Evolutionary conservation across 2,888 invertebrate species (phyloP).

Genomic region (Hirtodrosophila duncani): DNA sequence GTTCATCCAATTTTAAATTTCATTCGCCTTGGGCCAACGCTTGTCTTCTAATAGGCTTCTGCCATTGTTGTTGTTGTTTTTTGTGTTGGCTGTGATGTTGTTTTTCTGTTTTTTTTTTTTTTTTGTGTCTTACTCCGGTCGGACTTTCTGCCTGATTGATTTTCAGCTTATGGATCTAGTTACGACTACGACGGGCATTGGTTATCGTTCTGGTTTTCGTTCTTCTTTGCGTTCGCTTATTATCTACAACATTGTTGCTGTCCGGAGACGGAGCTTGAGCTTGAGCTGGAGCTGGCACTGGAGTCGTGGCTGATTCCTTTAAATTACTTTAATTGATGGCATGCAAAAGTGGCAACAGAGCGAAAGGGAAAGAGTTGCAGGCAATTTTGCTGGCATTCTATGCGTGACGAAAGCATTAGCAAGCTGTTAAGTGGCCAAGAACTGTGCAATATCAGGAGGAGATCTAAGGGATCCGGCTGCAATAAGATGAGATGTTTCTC

Average conservation of each 20-base stretch:
- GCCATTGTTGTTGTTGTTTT: constrained; percentile 27
- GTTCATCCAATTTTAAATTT: constrained; percentile 59
- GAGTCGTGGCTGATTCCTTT: constrained; percentile 58
- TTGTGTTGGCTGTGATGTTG: constrained; percentile 18
- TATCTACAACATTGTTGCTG: constrained; percentile 35
- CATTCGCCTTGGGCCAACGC: constrained; percentile 17
- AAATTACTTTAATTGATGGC: constrained; percentile 73
- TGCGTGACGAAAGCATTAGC: no score
- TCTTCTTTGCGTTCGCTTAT: constrained; percentile 13
- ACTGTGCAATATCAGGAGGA: no score
- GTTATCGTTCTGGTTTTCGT: constrained; percentile 10
- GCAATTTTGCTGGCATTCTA: no score
- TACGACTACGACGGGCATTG: constrained; percentile 45
- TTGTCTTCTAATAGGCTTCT: constrained; percentile 58
- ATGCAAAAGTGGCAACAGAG: constrained; percentile 43
- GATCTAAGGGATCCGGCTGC: constrained; percentile 6
- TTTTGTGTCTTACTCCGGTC: constrained; percentile 12
- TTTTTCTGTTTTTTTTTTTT: constrained; percentile 7
- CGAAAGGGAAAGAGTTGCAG: constrained; percentile 4
- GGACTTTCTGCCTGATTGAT: constrained; percentile 65
- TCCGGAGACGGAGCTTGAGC: constrained; percentile 1
- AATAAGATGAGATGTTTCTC: no score
- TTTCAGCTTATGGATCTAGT: constrained; percentile 64
- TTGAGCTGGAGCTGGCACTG: constrained; percentile 5
- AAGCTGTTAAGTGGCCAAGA: no score